phyloP scores from a whole-genome alignment of 2,113 vertebrate species.

The Bos taurus region DNA sequence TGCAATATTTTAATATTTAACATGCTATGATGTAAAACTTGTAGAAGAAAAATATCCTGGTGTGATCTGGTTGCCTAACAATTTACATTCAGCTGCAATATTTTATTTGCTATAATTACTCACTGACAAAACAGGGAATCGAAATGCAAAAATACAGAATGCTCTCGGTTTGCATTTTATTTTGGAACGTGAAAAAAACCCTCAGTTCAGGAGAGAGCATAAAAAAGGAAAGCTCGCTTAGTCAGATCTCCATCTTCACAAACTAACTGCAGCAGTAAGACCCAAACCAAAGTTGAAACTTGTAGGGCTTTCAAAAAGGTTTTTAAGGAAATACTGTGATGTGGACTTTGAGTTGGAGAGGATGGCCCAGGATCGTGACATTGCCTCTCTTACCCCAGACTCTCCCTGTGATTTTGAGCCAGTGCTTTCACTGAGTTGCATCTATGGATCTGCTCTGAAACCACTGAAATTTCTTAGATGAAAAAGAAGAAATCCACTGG shows the following conservation, averaged over 20 bases:
- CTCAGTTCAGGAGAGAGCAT: background rate
- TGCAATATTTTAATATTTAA: constrained; percentile 68
- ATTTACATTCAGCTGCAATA: constrained; percentile 50
- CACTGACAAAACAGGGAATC: constrained; percentile 65
- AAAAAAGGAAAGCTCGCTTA: background rate
- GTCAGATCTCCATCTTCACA: background rate
- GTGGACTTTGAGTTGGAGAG: background rate
- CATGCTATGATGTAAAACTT: constrained; percentile 54
- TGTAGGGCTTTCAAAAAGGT: background rate
- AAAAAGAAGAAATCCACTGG: background rate
- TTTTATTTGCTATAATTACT: constrained; percentile 64
- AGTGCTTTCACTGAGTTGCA: background rate
- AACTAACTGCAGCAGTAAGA: background rate
- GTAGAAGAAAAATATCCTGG: constrained; percentile 58
- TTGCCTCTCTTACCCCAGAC: background rate
- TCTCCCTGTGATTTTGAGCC: background rate
- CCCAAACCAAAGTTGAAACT: background rate
- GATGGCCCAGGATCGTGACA: background rate
- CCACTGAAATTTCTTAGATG: background rate
- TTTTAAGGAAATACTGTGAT: background rate
- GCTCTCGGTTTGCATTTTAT: background rate
- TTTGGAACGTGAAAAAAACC: constrained; percentile 35
- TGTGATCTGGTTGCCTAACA: constrained; percentile 64
- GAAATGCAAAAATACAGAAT: constrained; percentile 61
- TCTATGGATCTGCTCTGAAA: background rate